Percentiles rank a stretch among this genome's conserved stretches.
These are phyloP conservation scores for Pseudochaenichthys georgianus DNA, from an alignment of 2,797 vertebrate genomes.

Conservation along the genomic window DNA sequence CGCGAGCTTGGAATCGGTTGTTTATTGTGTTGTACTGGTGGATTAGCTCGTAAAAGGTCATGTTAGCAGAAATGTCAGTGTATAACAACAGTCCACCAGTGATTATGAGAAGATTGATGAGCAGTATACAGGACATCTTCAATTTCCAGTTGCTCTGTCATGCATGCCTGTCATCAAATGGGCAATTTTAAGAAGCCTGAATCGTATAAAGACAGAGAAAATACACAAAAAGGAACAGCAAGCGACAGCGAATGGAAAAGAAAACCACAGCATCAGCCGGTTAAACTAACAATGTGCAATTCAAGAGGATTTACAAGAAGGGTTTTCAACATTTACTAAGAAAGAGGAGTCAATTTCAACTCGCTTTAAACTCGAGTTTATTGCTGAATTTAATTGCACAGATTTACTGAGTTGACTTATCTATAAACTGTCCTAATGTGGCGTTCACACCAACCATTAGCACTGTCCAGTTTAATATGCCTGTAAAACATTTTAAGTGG, in stretches of 20 bases:
- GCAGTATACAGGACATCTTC: background rate
- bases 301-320: conserved; percentile 5
- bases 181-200: background rate
- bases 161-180: background rate
- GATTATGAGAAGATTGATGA: background rate
- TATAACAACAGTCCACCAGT: background rate
- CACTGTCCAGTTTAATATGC: conserved; percentile 40
- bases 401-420: conserved; percentile 49
- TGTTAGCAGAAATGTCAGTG: background rate
- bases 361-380: conserved; percentile 23
- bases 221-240: background rate
- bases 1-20: background rate
- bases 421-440: conserved; percentile 50
- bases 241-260: background rate
- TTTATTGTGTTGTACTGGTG: background rate
- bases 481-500: conserved; percentile 44
- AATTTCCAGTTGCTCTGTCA: background rate
- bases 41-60: conserved; percentile 18
- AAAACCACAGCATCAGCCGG: background rate
- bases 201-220: background rate
- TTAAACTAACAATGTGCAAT: conserved; percentile 13
- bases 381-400: conserved; percentile 52
- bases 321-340: conserved; percentile 14
- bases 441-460: conserved; percentile 46
- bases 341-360: conserved; percentile 7